Percentiles rank a stretch among this genome's conserved stretches.
Evolutionary conservation across 2,888 invertebrate genomes (phyloP).

Genomic region (Sarcophaga carnaria): DNA sequence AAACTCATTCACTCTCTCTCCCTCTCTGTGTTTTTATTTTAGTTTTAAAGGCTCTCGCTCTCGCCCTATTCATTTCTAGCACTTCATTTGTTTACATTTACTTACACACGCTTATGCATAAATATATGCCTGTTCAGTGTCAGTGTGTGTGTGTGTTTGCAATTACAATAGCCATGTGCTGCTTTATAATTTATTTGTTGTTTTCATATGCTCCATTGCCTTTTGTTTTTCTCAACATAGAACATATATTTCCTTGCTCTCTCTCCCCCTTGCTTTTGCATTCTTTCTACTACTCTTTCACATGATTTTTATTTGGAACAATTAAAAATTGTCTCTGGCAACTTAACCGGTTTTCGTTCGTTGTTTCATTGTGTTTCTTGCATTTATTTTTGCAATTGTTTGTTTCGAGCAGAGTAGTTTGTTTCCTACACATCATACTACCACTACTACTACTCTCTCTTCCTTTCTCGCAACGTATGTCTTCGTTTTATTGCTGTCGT

Average conservation of each 20-base stretch:
- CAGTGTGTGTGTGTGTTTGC: not conserved
- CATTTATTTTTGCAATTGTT: conserved; percentile 10
- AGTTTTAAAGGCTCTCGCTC: not conserved
- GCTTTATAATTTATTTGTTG: conserved; percentile 62
- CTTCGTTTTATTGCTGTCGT: too few relatives aligned
- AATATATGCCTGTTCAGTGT: not conserved
- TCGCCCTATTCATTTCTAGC: not conserved
- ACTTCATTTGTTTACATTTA: conserved; percentile 38
- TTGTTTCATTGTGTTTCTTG: conserved; percentile 56
- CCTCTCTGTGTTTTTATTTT: not conserved
- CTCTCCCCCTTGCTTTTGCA: not conserved
- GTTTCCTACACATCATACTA: not conserved
- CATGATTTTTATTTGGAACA: conserved; percentile 37
- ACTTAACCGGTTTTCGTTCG: conserved; percentile 53
- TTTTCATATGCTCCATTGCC: conserved; percentile 7
- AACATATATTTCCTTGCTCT: not conserved
- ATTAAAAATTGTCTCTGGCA: conserved; percentile 63
- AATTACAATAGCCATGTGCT: conserved; percentile 45
- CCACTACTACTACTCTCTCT: too few relatives aligned
- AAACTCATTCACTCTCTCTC: not conserved
- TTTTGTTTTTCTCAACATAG: not conserved
- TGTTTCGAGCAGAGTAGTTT: not conserved
- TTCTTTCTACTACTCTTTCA: not conserved
- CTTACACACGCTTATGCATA: not conserved
- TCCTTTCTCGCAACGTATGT: too few relatives aligned